phyloP scores from a whole-genome alignment of 2,888 invertebrate genomes.

The Oscheius sp. region DNA sequence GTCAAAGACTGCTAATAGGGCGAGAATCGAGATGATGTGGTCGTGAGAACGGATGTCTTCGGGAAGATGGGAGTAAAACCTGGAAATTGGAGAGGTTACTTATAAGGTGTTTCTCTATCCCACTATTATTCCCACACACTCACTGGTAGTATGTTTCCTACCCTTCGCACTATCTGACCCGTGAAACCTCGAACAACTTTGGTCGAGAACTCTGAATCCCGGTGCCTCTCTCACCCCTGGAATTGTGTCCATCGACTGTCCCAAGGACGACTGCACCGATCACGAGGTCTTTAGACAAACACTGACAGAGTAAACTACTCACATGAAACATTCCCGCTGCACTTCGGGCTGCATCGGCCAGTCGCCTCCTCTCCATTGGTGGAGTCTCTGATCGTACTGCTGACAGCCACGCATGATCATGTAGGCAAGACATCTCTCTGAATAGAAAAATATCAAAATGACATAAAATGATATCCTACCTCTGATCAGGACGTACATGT shows the following conservation, averaged over 20 bases:
- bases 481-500: constrained; percentile 10
- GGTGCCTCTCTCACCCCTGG: not conserved
- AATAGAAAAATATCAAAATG: not conserved
- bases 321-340: constrained; percentile 23
- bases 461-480: not conserved
- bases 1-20: constrained; percentile 89
- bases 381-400: not conserved
- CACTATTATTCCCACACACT: too few species aligned
- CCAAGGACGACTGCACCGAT: not conserved
- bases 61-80: constrained; percentile 82
- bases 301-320: not conserved
- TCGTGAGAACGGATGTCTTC: constrained; percentile 87
- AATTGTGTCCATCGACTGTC: not conserved
- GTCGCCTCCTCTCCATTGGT: constrained; percentile 18
- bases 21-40: constrained; percentile 88
- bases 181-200: not conserved
- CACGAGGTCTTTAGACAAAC: not conserved
- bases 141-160: too few species aligned
- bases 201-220: not conserved
- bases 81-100: constrained; percentile 47
- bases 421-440: constrained; percentile 13
- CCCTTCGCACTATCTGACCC: too few species aligned
- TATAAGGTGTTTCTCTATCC: too few species aligned
- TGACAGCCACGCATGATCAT: constrained; percentile 8
- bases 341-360: constrained; percentile 15